Conservation (phyloP, 2,888 invertebrate species). For the Agriopis aurantiaria region DNA sequence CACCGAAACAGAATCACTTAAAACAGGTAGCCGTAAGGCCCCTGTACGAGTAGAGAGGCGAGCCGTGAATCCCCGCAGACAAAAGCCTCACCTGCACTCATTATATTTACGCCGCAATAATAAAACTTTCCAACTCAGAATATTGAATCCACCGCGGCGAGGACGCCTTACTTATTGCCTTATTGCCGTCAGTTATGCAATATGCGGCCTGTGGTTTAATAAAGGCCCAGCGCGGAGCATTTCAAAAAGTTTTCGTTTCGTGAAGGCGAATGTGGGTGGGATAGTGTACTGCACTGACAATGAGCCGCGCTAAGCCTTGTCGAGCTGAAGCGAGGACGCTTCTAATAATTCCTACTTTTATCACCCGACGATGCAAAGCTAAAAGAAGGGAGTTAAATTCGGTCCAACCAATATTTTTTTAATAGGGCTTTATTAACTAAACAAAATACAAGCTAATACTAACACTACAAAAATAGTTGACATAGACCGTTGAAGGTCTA, state of each 20-base stretch:
- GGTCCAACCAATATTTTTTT: too few relatives aligned
- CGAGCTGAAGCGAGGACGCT: constrained; percentile 65
- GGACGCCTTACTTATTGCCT: constrained; percentile 83
- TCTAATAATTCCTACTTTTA: constrained; percentile 69
- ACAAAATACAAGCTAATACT: too few relatives aligned
- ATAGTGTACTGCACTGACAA: constrained; percentile 68
- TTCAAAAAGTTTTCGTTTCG: constrained; percentile 83
- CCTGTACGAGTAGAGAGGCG: constrained; percentile 62
- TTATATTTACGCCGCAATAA: constrained; percentile 86
- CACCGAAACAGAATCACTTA: too few relatives aligned
- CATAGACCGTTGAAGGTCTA: too few relatives aligned
- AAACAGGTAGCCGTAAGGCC: constrained; percentile 47
- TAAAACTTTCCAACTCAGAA: constrained; percentile 84
- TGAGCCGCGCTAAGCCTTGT: constrained; percentile 70
- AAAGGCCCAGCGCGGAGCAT: constrained; percentile 78
- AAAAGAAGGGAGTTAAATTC: too few relatives aligned
- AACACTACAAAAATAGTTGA: too few relatives aligned
- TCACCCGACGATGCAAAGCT: constrained; percentile 39
- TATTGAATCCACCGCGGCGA: constrained; percentile 82
- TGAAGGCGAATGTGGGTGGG: constrained; percentile 73
- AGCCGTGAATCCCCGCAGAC: constrained; percentile 79
- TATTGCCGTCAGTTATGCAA: constrained; percentile 83
- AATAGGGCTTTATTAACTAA: too few relatives aligned
- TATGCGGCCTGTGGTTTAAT: constrained; percentile 77
- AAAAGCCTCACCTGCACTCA: constrained; percentile 84